Percentiles rank a stretch among this genome's conserved stretches.
Evolutionary conservation across 2,113 vertebrate genomes (phyloP).

Genomic region (Parus major): DNA sequence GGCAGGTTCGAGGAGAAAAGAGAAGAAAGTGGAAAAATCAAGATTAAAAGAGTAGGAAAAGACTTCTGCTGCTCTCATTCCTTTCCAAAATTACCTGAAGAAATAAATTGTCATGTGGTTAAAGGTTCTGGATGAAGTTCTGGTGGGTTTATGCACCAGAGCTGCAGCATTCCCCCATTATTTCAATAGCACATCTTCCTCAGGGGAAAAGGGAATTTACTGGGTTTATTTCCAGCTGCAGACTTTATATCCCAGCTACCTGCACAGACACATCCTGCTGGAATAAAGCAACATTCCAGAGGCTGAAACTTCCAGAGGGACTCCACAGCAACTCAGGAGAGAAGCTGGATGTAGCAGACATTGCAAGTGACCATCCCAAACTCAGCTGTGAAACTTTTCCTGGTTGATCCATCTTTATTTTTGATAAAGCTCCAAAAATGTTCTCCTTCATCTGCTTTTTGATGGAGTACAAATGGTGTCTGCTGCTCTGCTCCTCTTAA

Average conservation of each 20-base stretch:
- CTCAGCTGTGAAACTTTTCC: neutral
- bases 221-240: neutral
- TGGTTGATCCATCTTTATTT: neutral
- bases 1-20: conserved; percentile 35
- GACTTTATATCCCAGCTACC: neutral
- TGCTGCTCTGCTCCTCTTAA: neutral
- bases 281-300: neutral
- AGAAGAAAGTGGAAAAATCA: neutral
- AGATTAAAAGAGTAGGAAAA: neutral
- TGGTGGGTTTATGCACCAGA: neutral
- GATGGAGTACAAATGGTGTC: neutral
- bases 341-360: neutral
- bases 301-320: neutral
- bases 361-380: neutral
- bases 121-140: neutral
- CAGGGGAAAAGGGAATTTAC: neutral
- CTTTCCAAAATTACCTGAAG: neutral
- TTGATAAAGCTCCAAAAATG: neutral
- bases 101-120: neutral
- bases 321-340: neutral
- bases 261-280: conserved; percentile 17
- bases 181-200: neutral
- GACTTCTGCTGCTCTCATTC: neutral
- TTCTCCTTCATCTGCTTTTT: neutral
- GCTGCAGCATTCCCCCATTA: neutral